Percentiles rank a stretch among this genome's conserved stretches.
Conservation (phyloP, 2,113 vertebrate genomes). For the Forbesichthys papilliferus region DNA sequence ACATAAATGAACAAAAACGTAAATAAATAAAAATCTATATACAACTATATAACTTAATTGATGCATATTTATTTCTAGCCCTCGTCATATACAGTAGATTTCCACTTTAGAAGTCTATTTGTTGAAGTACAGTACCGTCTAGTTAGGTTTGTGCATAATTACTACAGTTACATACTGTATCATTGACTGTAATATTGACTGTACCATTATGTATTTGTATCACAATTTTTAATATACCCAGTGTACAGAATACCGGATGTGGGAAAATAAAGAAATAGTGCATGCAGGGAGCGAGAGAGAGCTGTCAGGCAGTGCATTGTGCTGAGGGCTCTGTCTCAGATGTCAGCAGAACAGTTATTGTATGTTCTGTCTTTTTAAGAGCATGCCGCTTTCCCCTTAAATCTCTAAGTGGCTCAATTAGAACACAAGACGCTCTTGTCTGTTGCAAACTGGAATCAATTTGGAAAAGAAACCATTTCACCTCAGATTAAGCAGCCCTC, state of each 20-base stretch:
- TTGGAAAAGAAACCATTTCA: conserved; percentile 78
- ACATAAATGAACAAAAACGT: no score
- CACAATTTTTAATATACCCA: no score
- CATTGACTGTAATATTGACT: background rate
- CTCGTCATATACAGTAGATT: no score
- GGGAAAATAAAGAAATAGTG: conserved; percentile 17
- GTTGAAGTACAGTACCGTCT: no score
- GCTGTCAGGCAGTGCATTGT: conserved; percentile 40
- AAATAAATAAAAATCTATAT: no score
- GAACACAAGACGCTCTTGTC: conserved; percentile 74
- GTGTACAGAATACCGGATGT: no score
- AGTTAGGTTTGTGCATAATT: no score
- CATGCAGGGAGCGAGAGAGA: conserved; percentile 15
- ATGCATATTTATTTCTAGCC: no score
- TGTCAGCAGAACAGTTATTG: conserved; percentile 65
- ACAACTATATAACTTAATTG: no score
- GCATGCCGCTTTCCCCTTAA: conserved; percentile 37
- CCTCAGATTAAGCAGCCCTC: conserved; percentile 72
- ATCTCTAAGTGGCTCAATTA: conserved; percentile 68
- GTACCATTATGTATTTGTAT: background rate
- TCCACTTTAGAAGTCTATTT: no score
- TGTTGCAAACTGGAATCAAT: conserved; percentile 73
- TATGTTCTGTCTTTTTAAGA: conserved; percentile 69
- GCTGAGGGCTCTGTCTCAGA: conserved; percentile 59
- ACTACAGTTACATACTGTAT: background rate